Conservation (phyloP, 1,140 invertebrate species). For the Saccostrea glomerata region DNA sequence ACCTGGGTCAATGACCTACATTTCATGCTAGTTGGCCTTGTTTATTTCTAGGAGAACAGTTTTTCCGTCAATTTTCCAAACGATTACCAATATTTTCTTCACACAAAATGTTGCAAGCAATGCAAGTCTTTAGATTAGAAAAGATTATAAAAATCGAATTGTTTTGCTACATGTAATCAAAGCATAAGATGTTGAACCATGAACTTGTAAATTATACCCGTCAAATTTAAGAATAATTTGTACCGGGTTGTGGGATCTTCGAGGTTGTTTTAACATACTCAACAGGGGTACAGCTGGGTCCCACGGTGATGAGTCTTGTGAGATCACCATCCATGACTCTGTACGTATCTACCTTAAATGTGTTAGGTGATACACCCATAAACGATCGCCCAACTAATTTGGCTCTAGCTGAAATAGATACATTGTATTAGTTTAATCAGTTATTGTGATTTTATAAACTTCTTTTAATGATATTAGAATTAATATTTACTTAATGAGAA, state of each 20-base stretch:
- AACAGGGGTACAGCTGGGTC: neutral
- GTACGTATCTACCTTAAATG: neutral
- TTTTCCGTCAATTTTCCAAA: neutral
- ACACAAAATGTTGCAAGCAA: no score
- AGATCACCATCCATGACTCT: neutral
- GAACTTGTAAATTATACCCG: no score
- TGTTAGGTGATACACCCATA: neutral
- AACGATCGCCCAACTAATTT: neutral
- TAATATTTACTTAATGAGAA: no score
- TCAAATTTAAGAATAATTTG: neutral
- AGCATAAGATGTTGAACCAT: no score
- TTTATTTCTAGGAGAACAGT: neutral
- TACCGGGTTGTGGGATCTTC: constrained; percentile 5
- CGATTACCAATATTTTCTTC: no score
- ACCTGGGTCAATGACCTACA: neutral
- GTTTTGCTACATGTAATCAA: no score
- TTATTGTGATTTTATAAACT: no score
- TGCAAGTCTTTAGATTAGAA: no score
- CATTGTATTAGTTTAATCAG: no score
- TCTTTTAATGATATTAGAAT: no score
- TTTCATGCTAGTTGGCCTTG: no score
- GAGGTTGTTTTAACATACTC: neutral
- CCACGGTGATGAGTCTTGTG: neutral
- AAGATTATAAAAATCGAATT: no score
- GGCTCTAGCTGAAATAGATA: neutral